These are phyloP conservation scores for Blomia tropicalis DNA, from an alignment of 2,888 invertebrate species.

Conservation along the genomic window DNA sequence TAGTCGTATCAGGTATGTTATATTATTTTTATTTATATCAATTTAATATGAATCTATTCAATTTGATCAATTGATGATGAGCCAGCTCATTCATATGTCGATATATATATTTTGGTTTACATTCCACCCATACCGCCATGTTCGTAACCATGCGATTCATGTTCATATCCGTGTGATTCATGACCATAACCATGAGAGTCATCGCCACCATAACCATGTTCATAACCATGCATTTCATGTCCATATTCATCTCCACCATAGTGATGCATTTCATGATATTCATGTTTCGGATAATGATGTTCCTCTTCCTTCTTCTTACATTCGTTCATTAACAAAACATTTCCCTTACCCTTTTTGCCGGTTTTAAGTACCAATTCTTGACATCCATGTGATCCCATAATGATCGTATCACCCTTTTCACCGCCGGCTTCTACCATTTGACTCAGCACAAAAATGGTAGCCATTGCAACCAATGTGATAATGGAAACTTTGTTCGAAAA, in stretches of 20 bases:
- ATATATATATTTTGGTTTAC: too few relatives aligned
- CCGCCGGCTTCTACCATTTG: background rate
- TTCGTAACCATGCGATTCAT: background rate
- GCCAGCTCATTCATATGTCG: too few relatives aligned
- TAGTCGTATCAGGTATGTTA: constrained; percentile 71
- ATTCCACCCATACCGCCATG: too few relatives aligned
- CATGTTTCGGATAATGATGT: background rate
- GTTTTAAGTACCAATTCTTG: background rate
- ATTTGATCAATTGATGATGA: too few relatives aligned
- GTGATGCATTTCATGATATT: background rate
- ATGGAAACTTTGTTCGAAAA: background rate
- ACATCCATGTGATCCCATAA: background rate
- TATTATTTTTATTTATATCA: background rate
- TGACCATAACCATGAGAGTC: background rate
- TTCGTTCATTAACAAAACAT: background rate
- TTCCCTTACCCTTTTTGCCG: background rate
- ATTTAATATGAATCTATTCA: too few relatives aligned
- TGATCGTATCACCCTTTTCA: background rate
- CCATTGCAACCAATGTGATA: background rate
- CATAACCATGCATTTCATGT: background rate
- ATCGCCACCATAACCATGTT: background rate
- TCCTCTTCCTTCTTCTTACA: constrained; percentile 5
- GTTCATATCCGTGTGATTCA: background rate
- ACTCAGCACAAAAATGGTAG: background rate
- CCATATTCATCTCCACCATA: background rate